Percentiles rank a stretch among this genome's conserved stretches.
Evolutionary conservation across 2,113 vertebrate species (phyloP).

Genomic region (Notechis scutatus): DNA sequence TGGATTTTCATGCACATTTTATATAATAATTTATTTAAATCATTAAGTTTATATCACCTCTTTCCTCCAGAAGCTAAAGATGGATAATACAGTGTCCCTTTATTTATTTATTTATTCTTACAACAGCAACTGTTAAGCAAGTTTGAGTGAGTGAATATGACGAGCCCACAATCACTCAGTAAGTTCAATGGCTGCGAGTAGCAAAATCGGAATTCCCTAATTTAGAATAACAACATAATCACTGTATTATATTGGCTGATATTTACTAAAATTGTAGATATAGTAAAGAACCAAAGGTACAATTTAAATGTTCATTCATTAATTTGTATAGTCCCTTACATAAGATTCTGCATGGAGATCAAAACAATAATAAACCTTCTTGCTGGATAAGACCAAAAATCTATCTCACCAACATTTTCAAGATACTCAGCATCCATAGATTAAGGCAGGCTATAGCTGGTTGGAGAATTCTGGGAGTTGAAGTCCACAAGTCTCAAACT

Average conservation of each 20-base stretch:
- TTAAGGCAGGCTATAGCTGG: too few species aligned
- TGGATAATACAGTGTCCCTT: not conserved
- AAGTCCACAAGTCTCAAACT: too few species aligned
- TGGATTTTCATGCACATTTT: not conserved
- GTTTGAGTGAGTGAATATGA: not conserved
- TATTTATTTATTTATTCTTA: not conserved
- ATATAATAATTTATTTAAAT: not conserved
- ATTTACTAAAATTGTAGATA: not conserved
- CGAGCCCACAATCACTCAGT: not conserved
- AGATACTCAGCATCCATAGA: not conserved
- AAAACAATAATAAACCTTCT: not conserved
- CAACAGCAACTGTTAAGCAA: not conserved
- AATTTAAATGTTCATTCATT: not conserved
- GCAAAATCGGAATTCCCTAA: too few species aligned
- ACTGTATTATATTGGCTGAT: not conserved
- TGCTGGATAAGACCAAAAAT: not conserved
- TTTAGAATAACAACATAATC: not conserved
- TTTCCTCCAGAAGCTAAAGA: not conserved
- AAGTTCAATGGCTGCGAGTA: too few species aligned
- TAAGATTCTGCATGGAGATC: not conserved
- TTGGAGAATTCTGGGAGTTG: too few species aligned
- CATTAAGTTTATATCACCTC: not conserved
- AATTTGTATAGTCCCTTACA: not conserved
- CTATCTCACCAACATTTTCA: not conserved
- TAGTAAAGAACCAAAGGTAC: not conserved